These are phyloP conservation scores for Reticulitermes speratus DNA, from an alignment of 1,140 invertebrate genomes.

Conservation along the genomic window DNA sequence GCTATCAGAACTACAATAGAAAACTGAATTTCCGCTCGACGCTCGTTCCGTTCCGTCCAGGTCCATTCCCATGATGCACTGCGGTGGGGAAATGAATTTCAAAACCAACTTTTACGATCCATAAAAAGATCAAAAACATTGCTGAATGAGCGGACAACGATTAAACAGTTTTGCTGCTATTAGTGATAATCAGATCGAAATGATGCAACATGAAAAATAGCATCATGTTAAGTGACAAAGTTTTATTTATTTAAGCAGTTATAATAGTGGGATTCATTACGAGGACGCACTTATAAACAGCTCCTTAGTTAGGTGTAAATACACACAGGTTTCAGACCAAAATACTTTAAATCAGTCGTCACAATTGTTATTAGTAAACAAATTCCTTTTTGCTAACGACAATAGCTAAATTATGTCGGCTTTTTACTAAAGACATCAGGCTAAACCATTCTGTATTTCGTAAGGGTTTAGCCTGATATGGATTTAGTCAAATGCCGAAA, in stretches of 20 bases:
- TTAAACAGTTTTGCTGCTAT: conserved; percentile 7
- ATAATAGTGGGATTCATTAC: not conserved
- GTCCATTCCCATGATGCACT: not conserved
- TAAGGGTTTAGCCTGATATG: too few relatives aligned
- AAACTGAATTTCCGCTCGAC: conserved; percentile 24
- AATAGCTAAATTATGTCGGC: too few relatives aligned
- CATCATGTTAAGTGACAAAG: not conserved
- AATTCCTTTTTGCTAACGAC: too few relatives aligned
- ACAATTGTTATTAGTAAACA: too few relatives aligned
- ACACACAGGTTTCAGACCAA: too few relatives aligned
- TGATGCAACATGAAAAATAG: not conserved
- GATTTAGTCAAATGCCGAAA: too few relatives aligned
- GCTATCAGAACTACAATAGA: conserved; percentile 17
- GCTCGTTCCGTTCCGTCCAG: not conserved
- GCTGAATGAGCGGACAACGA: conserved; percentile 2
- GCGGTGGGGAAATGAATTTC: conserved; percentile 18
- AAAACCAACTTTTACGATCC: conserved; percentile 26
- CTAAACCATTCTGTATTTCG: too few relatives aligned
- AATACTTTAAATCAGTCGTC: too few relatives aligned
- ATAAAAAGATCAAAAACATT: conserved; percentile 22
- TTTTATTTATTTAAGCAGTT: not conserved
- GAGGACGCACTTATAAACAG: too few relatives aligned
- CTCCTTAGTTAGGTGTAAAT: too few relatives aligned
- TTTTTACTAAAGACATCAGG: too few relatives aligned
- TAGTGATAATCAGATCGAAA: not conserved